Evolutionary conservation across 2,113 vertebrate species (phyloP), one percentile per base, ranked within the genome.

Genomic region (Pteropus alecto): DNA sequence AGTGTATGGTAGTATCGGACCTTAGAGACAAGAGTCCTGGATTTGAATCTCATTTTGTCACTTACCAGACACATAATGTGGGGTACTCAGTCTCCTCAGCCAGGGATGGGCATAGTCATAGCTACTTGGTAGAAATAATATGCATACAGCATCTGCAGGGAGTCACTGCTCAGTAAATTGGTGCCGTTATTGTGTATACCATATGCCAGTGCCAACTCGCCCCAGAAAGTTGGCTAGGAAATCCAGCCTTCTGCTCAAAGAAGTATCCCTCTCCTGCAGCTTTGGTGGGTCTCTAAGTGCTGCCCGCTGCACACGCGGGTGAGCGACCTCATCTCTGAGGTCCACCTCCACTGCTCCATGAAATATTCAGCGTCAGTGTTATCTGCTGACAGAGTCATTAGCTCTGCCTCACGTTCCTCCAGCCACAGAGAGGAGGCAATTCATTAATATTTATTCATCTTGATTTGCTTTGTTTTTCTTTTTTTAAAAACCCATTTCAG

Each of bases 391-490:
- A 96, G 73, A 4, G 96, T 98, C 97, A 84, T 93, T 97, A 97
- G 92, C 93, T 96, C 87, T 95, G 76, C 94, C 46, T 94, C 93
- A 81, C n/a, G 63, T 77, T 97, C n/a, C 78, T 95, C 77, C 95
- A 82, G 0, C 83, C 93, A n/a, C 77, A 70, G 94, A 4, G 35
- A 93, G 97, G 93, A 96, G 93, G 82, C 24, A 5, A 16, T 0
- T 94, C 97, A 97, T 98, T 97, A 98, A 98, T 98, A 98, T 98
- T 98, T 98, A 98, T 98, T 78, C 76, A 15, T 86, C 97, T 94
- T 97, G 95, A 97, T 98, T 98, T 98, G 97, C 97, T 98, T 97
- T 96, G 96, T 97, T 95, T 96, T 93, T 61, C 65, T 65, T 88
- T 60, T 63, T 94, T 71, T 90, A 94, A 93, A 97, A 98, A 83